Evolutionary conservation across 2,888 invertebrate species (phyloP), one percentile per base, ranked within the genome.

Genomic region (Poecilus cupreus): DNA sequence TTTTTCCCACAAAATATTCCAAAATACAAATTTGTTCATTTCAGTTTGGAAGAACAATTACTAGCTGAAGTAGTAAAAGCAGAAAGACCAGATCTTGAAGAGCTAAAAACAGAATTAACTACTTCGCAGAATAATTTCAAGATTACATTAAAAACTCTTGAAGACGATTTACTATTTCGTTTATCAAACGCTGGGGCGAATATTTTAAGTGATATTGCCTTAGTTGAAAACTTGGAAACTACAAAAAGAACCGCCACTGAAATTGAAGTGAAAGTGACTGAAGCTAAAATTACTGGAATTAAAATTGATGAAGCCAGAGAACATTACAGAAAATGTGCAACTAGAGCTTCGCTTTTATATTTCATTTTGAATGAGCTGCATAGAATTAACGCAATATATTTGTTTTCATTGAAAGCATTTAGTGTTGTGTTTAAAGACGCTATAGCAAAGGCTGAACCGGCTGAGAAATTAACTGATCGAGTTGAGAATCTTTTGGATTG

Each of bases 61-160:
- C 89, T 98, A 24, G 98, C 97, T 5, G 97, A 97, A 89, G 98
- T 98, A 4, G 97, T 98, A 0, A 97, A 97, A 90, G 94, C 94
- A 0, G 98, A 98, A 88, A 91, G 98, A 83, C 97, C 98, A 0
- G 98, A 98, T 88, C 91, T 98, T 82, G 98, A 98, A 89, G 89
- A 92, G 2, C 91, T 95, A 79, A 95, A 97, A 86, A 92, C 95
- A 0, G 93, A 94, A 68, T 90, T 98, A 8, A 98, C 97, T 0
- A 96, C 96, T 86, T 96, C 97, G 87, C 97, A 98, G 87, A 98
- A 98, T 86, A 95, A 96, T 87, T 98, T 97, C 87, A 98, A 98
- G 90, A 98, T 98, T 82, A 96, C 95, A 0, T 90, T 98, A 18
- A 98, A 98, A 88, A 92, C 92, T 64, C 91, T 98, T n/a, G 98